phyloP scores from a whole-genome alignment of 2,113 vertebrate genomes.

The Phyllopteryx taeniolatus region DNA sequence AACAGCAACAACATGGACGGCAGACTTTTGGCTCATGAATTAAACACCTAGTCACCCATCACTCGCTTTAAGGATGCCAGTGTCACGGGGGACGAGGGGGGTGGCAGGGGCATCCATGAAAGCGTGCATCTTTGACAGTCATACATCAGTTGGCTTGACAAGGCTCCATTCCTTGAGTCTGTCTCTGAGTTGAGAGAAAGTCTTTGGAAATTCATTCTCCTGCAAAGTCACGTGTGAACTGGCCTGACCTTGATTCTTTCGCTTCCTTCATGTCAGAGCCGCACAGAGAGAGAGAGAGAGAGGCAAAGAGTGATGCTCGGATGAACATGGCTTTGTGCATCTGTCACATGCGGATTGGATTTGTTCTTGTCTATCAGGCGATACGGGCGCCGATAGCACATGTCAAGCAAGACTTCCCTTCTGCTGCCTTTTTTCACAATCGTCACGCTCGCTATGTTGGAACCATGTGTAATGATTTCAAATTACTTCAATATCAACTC shows the following conservation, averaged over 20 bases:
- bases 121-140: constrained; percentile 43
- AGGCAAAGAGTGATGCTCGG: constrained; percentile 37
- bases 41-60: constrained; percentile 15
- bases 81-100: neutral
- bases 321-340: constrained; percentile 44
- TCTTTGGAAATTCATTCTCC: constrained; percentile 62
- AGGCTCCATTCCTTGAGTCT: constrained; percentile 55
- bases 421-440: neutral
- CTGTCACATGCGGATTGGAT: constrained; percentile 38
- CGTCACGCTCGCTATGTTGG: neutral
- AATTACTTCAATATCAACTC: neutral
- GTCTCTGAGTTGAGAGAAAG: constrained; percentile 54
- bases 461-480: neutral
- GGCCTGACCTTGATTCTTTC: constrained; percentile 62
- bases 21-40: constrained; percentile 47
- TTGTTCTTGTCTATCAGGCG: constrained; percentile 33
- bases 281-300: neutral
- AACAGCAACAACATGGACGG: constrained; percentile 49
- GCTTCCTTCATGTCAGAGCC: constrained; percentile 27
- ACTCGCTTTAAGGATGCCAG: constrained; percentile 21
- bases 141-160: constrained; percentile 51
- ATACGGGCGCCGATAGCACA: constrained; percentile 32
- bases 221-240: constrained; percentile 36
- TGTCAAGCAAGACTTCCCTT: constrained; percentile 27
- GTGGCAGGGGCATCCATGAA: constrained; percentile 10